Conservation (phyloP, 2,797 vertebrate species). For the Cyprinella venusta region DNA sequence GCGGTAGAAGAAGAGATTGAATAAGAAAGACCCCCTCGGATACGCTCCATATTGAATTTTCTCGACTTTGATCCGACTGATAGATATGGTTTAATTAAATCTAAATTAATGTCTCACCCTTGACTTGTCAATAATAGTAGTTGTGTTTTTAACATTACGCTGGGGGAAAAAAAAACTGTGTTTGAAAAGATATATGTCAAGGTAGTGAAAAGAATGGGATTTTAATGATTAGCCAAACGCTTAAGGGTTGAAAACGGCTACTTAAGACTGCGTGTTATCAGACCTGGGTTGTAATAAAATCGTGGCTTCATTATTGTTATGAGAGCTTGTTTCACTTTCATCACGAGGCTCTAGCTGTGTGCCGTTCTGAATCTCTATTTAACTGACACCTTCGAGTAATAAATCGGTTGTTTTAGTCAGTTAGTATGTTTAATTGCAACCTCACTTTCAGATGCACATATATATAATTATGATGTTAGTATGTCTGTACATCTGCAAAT, state of each 20-base stretch:
- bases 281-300: conserved; percentile 15
- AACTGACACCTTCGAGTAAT: background rate
- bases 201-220: conserved; percentile 1
- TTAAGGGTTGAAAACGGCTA: conserved; percentile 23
- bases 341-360: background rate
- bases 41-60: conserved; percentile 50
- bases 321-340: conserved; percentile 25
- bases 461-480: background rate
- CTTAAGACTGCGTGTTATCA: conserved; percentile 33
- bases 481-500: background rate
- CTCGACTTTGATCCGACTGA: conserved; percentile 44
- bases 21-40: conserved; percentile 28
- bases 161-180: background rate
- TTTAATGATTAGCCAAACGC: conserved; percentile 33
- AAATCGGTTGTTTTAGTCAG: background rate
- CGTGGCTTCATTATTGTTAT: conserved; percentile 10
- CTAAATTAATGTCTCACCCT: conserved; percentile 40
- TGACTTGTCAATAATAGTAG: conserved; percentile 40
- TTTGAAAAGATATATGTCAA: conserved; percentile 16
- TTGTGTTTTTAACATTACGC: conserved; percentile 23
- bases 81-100: conserved; percentile 59
- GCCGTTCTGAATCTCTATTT: conserved; percentile 23
- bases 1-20: conserved; percentile 7
- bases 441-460: background rate
- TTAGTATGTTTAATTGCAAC: conserved; percentile 16